A percentile compares a stretch with the other conserved stretches of the same genome.
phyloP scores from a whole-genome alignment of 2,113 vertebrate species.

The Aptenodytes forsteri region DNA sequence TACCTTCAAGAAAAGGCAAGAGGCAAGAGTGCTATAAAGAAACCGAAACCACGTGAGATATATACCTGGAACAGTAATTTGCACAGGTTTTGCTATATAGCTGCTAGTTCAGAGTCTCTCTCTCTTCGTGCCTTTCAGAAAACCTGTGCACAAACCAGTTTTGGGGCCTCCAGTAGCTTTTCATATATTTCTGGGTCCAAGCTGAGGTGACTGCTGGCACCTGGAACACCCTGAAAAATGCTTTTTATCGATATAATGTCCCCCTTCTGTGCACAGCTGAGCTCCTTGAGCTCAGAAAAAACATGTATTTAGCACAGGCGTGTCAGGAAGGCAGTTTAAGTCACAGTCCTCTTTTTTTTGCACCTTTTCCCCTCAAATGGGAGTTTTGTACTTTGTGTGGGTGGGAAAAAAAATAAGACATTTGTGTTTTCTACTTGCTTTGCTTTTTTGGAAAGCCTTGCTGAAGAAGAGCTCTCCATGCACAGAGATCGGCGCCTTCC shows the following conservation, averaged over 20 bases:
- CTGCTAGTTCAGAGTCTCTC: not conserved
- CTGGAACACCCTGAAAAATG: not conserved
- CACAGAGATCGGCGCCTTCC: not conserved
- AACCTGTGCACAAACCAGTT: not conserved
- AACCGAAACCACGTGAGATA: not conserved
- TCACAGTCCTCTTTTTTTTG: not conserved
- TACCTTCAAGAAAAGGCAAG: not conserved
- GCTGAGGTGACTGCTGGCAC: not conserved
- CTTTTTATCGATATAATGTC: not conserved
- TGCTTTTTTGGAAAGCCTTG: not conserved
- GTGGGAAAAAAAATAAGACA: not conserved
- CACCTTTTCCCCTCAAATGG: not conserved
- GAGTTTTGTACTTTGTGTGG: not conserved
- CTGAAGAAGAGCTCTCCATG: not conserved
- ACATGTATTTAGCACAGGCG: fast-evolving
- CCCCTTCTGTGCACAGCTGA: not conserved
- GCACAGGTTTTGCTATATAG: not conserved
- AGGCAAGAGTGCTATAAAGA: not conserved
- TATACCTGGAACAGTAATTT: not conserved
- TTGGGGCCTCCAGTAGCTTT: not conserved
- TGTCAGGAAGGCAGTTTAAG: not conserved
- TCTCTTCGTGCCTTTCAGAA: not conserved
- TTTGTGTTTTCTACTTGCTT: not conserved
- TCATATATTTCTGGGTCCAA: not conserved
- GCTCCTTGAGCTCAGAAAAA: not conserved